Evolutionary conservation across 2,113 vertebrate genomes (phyloP), one percentile per base, ranked within the genome.

Genomic region (Todiramphus saurophagus): DNA sequence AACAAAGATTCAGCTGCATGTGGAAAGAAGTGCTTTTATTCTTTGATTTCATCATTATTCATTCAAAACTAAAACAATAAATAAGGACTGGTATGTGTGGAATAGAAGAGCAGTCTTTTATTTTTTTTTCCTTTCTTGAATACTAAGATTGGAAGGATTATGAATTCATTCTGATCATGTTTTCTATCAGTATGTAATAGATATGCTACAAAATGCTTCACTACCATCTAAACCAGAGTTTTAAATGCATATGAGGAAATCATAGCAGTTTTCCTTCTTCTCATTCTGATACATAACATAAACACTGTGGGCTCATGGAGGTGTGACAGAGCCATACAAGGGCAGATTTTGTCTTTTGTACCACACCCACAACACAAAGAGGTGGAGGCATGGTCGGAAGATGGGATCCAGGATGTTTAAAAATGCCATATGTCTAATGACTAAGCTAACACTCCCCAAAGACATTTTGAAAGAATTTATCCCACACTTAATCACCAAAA

Each of bases 361-460:
- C 59, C 79, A 50, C 83, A 86, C 72, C 56, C 56, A 81, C 27
- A 48, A 53, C 35, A 87, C 43, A 89, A 74, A 92, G 59, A 69
- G 53, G 3, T 5, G 83, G 58, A 18, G 51, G 3, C 68, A 81
- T 8, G 17, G 39, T 56, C 48, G 89, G 90, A 94, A 83, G 86
- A 83, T 31, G 44, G 87, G 73, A 94, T 83, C 80, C 92, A 89
- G 80, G 60, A 89, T 94, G 73, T 90, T 75, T 94, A 62, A 93
- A 95, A 96, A 87, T 89, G 83, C 64, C 48, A 1, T 74, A 72
- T 74, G 28, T 89, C 39, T 96, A 90, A 88, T 83, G 79, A 90
- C 83, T 92, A 67, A 90, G 63, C 35, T 86, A 83, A 90, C 69
- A 28, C 64, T 62, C 50, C 46, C 9, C 64, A 94, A 91, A 97